Evolutionary conservation across 1,140 invertebrate species (phyloP).

Genomic region (Drosophila ercepeae): DNA sequence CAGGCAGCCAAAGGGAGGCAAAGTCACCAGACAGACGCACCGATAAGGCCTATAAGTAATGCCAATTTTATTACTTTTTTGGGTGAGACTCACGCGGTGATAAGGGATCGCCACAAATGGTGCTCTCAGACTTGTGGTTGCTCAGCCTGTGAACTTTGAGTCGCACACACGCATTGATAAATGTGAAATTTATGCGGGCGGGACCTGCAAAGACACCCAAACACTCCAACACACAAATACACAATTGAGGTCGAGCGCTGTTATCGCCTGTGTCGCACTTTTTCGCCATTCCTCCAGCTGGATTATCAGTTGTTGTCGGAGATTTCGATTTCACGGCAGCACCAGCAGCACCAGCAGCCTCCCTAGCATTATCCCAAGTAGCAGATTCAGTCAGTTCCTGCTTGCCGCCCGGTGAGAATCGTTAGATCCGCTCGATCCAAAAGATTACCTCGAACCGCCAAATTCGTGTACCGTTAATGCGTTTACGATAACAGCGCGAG

Average conservation of each 20-base stretch:
- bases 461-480: slow-evolving; percentile 16
- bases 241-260: slow-evolving; percentile 61
- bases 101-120: slow-evolving; percentile 41
- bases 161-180: slow-evolving; percentile 52
- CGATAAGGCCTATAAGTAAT: slow-evolving; percentile 50
- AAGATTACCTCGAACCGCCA: slow-evolving; percentile 11
- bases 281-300: slow-evolving; percentile 44
- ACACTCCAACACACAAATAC: slow-evolving; percentile 16
- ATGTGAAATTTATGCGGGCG: slow-evolving; percentile 68
- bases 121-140: slow-evolving; percentile 18
- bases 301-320: slow-evolving; percentile 77
- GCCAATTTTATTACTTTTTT: slow-evolving; percentile 28
- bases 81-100: slow-evolving; percentile 37
- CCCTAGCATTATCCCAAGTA: slow-evolving; percentile 18
- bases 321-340: slow-evolving; percentile 67
- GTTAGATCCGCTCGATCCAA: background rate
- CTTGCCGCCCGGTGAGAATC: slow-evolving; percentile 65
- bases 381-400: slow-evolving; percentile 73
- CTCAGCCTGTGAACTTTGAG: slow-evolving; percentile 49
- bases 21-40: slow-evolving; percentile 40
- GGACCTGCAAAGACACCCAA: slow-evolving; percentile 20
- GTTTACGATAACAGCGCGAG: slow-evolving; percentile 26
- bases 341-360: slow-evolving; percentile 43
- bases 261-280: slow-evolving; percentile 56
- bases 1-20: slow-evolving; percentile 17